Percentiles rank a stretch among this genome's conserved stretches.
Evolutionary conservation across 2,113 vertebrate genomes (phyloP).

Genomic region (Oryzias javanicus): DNA sequence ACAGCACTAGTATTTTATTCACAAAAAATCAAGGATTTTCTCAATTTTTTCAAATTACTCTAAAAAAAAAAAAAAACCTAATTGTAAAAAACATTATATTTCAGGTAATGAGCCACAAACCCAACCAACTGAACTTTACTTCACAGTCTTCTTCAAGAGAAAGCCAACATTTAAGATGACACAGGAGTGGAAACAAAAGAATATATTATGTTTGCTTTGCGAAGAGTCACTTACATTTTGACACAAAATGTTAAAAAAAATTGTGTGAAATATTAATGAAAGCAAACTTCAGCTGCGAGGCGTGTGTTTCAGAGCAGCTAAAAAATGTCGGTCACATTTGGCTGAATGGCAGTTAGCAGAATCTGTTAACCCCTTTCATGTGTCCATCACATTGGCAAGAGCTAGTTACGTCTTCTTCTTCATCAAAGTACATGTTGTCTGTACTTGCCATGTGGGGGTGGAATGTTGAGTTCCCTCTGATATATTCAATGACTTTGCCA

Average conservation of each 20-base stretch:
- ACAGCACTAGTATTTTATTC: too few species aligned
- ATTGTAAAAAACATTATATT: too few species aligned
- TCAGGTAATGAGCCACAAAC: too few species aligned
- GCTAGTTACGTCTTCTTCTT: conserved; percentile 7
- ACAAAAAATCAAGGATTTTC: too few species aligned
- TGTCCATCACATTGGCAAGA: conserved; percentile 35
- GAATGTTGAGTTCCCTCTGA: conserved; percentile 2
- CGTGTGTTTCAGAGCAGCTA: conserved; percentile 16
- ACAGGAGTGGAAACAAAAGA: neutral
- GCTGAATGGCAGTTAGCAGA: conserved; percentile 31
- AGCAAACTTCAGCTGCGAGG: conserved; percentile 23
- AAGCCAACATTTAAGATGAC: too few species aligned
- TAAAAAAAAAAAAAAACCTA: too few species aligned
- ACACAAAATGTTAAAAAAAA: conserved; percentile 32
- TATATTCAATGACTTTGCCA: conserved; percentile 6
- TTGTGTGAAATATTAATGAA: conserved; percentile 43
- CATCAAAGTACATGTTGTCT: conserved; percentile 18
- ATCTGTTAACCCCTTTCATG: conserved; percentile 37
- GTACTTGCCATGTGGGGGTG: conserved; percentile 4
- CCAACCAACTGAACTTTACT: too few species aligned
- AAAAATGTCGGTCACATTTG: conserved; percentile 42
- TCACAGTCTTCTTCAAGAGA: too few species aligned
- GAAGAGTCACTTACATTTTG: conserved; percentile 12
- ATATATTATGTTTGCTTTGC: conserved; percentile 2
- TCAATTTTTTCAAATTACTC: too few species aligned